A percentile compares a stretch with the other conserved stretches of the same genome.
These are phyloP conservation scores for Globodera ellingtonae DNA, from an alignment of 1,140 invertebrate genomes.

Conservation along the genomic window DNA sequence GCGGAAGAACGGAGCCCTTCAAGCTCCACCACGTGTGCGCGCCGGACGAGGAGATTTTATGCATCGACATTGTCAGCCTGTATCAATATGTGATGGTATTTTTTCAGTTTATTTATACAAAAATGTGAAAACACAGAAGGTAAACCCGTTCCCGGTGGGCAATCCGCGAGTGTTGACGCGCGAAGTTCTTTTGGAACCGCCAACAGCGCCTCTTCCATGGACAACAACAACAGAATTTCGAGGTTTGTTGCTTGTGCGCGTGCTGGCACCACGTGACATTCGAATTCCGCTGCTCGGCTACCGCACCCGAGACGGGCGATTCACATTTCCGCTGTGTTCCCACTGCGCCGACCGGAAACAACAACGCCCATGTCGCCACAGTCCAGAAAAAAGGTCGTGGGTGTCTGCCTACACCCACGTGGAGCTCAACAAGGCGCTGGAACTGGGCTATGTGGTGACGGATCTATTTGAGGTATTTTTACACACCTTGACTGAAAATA, in stretches of 20 bases:
- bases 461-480: slow-evolving; percentile 1
- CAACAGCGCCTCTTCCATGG: neutral
- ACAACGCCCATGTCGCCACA: neutral
- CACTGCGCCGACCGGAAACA: neutral
- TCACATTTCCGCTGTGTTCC: neutral
- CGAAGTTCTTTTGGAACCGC: neutral
- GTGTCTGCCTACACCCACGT: slow-evolving; percentile 21
- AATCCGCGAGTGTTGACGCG: slow-evolving; percentile 6
- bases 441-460: neutral
- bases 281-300: neutral
- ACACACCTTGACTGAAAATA: no score
- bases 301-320: neutral
- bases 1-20: neutral
- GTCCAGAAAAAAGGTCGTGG: neutral
- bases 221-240: neutral
- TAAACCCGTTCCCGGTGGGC: neutral
- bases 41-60: neutral
- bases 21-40: neutral
- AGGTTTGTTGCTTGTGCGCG: neutral
- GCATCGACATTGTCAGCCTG: neutral
- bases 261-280: neutral
- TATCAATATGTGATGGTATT: neutral
- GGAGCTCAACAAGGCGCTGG: slow-evolving; percentile 20
- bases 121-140: neutral
- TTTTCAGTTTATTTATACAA: neutral